These are phyloP conservation scores for Astreopora myriophthalma DNA, from an alignment of 64 coral and sea anemone species.

Conservation along the genomic window DNA sequence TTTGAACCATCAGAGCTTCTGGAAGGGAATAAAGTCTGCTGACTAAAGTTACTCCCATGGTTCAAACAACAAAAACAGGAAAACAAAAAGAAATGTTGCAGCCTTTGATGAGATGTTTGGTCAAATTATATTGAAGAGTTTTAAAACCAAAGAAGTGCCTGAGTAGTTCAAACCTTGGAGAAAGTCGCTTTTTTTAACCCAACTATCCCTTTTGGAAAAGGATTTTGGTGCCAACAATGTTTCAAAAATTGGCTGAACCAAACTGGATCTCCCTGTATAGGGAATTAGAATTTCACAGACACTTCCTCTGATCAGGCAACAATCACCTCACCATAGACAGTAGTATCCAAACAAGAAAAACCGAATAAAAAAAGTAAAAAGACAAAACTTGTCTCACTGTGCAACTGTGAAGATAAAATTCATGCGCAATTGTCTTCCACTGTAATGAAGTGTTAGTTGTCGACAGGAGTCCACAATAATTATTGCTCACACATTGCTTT, in stretches of 20 bases:
- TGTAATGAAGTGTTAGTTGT: conserved; percentile 96
- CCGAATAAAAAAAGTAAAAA: conserved; percentile 90
- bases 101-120: not conserved
- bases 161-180: not conserved
- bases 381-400: conserved; percentile 97
- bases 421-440: conserved; percentile 99
- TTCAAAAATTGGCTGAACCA: not conserved
- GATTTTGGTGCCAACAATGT: not conserved
- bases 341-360: not conserved
- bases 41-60: not conserved
- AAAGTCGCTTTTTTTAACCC: not conserved
- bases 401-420: conserved; percentile 97
- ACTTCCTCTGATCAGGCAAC: not conserved
- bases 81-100: not conserved
- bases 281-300: not conserved
- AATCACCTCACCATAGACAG: not conserved
- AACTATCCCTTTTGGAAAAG: not conserved
- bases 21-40: not conserved
- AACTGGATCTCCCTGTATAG: not conserved
- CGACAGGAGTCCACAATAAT: conserved; percentile 65
- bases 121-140: not conserved
- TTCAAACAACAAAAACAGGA: conserved; percentile 21
- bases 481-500: conserved; percentile 98
- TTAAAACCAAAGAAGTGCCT: not conserved
- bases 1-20: conserved; percentile 10